phyloP scores from a whole-genome alignment of 2,888 invertebrate species.

The Stictocephala bisonia region DNA sequence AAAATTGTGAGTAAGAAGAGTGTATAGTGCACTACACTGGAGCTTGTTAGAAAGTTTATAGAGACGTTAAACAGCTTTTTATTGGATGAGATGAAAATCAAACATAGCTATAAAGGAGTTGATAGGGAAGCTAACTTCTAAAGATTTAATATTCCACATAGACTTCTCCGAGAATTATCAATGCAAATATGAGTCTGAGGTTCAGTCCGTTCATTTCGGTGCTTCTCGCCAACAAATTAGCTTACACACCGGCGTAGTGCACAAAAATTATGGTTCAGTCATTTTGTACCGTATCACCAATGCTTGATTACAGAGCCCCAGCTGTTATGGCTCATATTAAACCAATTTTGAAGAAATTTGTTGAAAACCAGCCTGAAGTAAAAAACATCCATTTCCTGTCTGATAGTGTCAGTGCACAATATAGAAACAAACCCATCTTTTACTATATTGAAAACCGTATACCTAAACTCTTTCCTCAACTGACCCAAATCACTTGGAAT shows the following conservation, averaged over 20 bases:
- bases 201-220: conserved; percentile 31
- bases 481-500: conserved; percentile 58
- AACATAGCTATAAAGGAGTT: not conserved
- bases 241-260: conserved; percentile 15
- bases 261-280: conserved; percentile 1
- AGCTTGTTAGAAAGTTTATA: not conserved
- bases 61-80: not conserved
- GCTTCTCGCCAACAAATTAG: conserved; percentile 7
- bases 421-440: conserved; percentile 59
- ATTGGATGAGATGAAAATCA: not conserved
- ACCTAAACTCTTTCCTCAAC: conserved; percentile 16
- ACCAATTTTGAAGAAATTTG: conserved; percentile 53
- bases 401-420: conserved; percentile 60
- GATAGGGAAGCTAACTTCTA: not conserved
- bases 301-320: conserved; percentile 58
- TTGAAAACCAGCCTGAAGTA: conserved; percentile 32
- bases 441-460: conserved; percentile 30
- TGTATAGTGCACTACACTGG: not conserved
- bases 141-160: not conserved
- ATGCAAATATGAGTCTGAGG: conserved; percentile 20
- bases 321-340: conserved; percentile 61
- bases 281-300: conserved; percentile 54
- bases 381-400: conserved; percentile 53
- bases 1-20: conserved; percentile 3
- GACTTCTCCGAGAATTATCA: conserved; percentile 37